Conservation (phyloP, 2,888 invertebrate species). For the Eudemis profundana region DNA sequence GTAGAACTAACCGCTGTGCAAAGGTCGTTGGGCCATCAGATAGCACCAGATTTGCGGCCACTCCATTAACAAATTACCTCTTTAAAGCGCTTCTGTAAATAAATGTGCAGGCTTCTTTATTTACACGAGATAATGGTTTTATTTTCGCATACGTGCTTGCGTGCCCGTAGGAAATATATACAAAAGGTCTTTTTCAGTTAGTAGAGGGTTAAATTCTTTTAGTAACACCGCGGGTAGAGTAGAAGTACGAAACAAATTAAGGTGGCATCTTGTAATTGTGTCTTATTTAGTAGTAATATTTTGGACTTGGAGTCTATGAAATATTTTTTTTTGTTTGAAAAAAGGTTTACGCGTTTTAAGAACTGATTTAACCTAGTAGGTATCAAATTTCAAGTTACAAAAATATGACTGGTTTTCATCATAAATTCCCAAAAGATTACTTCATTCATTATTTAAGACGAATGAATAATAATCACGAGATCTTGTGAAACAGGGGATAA, state of each 20-base stretch:
- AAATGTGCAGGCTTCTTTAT: slow-evolving; percentile 50
- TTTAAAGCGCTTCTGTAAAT: slow-evolving; percentile 60
- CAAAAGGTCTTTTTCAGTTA: slow-evolving; percentile 34
- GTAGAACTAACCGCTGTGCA: slow-evolving; percentile 38
- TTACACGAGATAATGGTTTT: slow-evolving; percentile 54
- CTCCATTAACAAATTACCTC: slow-evolving; percentile 81
- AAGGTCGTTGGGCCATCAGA: slow-evolving; percentile 76
- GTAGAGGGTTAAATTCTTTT: slow-evolving; percentile 21
- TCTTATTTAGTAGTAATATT: too few species aligned
- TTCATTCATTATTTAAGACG: slow-evolving; percentile 11
- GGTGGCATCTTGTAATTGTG: background rate
- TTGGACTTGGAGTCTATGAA: too few species aligned
- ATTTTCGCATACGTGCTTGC: slow-evolving; percentile 59
- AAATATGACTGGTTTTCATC: too few species aligned
- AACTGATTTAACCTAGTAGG: too few species aligned
- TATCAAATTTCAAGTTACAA: too few species aligned
- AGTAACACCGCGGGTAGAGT: background rate
- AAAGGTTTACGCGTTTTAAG: too few species aligned
- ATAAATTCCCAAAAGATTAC: background rate
- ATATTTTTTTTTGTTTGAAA: too few species aligned
- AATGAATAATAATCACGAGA: slow-evolving; percentile 30
- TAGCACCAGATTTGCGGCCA: slow-evolving; percentile 78
- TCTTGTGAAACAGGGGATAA: slow-evolving; percentile 13
- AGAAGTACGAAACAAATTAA: slow-evolving; percentile 1
- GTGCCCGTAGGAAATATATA: slow-evolving; percentile 59